These are phyloP conservation scores for Eclectus roratus DNA, from an alignment of 2,113 vertebrate species.

Conservation along the genomic window DNA sequence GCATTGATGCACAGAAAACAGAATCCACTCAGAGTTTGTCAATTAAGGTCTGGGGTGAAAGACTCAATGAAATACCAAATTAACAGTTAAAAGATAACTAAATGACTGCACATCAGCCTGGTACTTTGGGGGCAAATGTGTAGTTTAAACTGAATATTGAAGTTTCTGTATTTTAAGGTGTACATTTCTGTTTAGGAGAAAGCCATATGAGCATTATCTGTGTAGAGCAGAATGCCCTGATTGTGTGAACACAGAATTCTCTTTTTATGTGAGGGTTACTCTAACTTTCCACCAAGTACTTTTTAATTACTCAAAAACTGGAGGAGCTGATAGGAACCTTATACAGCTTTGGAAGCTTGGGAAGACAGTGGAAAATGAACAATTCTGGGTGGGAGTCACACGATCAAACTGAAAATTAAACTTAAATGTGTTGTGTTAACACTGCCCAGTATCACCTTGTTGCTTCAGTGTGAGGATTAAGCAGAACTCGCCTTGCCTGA, in stretches of 20 bases:
- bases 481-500: neutral
- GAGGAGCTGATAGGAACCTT: neutral
- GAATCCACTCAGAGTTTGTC: conserved; percentile 45
- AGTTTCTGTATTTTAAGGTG: neutral
- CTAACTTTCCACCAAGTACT: neutral
- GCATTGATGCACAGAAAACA: conserved; percentile 53
- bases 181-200: neutral
- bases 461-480: conserved; percentile 1
- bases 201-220: neutral
- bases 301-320: neutral
- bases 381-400: conserved; percentile 37
- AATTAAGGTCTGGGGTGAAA: conserved; percentile 48
- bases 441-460: neutral
- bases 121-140: neutral
- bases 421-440: conserved; percentile 25
- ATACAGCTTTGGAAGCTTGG: neutral
- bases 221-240: neutral
- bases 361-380: neutral
- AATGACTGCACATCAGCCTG: neutral
- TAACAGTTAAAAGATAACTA: conserved; percentile 17
- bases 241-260: neutral
- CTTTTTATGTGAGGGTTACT: neutral
- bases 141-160: neutral
- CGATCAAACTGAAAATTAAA: conserved; percentile 56
- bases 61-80: conserved; percentile 23